Base-by-base conservation (phyloP, 37 sponge, comb jelly and placozoan genomes). In the Ephydatia muelleri region DNA sequence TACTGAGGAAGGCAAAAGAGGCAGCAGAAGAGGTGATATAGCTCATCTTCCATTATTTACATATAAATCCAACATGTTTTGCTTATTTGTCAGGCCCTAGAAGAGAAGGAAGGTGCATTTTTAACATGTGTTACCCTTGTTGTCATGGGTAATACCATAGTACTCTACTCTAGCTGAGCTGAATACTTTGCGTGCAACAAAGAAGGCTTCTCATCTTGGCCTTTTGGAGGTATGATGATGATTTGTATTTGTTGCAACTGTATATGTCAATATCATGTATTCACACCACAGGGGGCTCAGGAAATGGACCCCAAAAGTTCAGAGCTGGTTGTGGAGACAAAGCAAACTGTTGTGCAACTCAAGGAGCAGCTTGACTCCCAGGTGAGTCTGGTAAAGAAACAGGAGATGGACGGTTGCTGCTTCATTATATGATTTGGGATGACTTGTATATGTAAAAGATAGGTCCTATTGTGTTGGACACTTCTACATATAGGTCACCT, bases 91-190 rank as follows among this genome's bases (percentile, higher is more conserved):
- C 36, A 83, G 91, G 67, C 67, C 13, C 72, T 86, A 9, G 75
- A 82, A 5, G 36, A 86, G 64, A 83, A 83, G 29, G 49, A 83
- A 86, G 84, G 91, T 91, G n/a, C 6, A 68, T 33, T 68, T 39
- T 27, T 77, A 71, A 76, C 49, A 36, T 81, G 66, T 31, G 25
- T 36, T 68, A 26, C 22, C 14, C 13, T 38, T 23, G 9, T n/a
- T n/a, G n/a, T n/a, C 57, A 21, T 57, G 57, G 35, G 1, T 36
- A 16, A 76, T 34, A 39, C 33, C 27, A 3, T 11, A 19, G 31
- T 76, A 13, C 28, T 76, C 9, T 13, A 39, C 1, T 39, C 19
- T 39, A 86, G 90, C 68, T 80, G 91, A 90, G 67, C 21, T 90
- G 26, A 73, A 81, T 11, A 36, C 69, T 2, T 2, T 81, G 6